Conservation (phyloP, 2,113 vertebrate species). For the Puffinus mauretanicus region DNA sequence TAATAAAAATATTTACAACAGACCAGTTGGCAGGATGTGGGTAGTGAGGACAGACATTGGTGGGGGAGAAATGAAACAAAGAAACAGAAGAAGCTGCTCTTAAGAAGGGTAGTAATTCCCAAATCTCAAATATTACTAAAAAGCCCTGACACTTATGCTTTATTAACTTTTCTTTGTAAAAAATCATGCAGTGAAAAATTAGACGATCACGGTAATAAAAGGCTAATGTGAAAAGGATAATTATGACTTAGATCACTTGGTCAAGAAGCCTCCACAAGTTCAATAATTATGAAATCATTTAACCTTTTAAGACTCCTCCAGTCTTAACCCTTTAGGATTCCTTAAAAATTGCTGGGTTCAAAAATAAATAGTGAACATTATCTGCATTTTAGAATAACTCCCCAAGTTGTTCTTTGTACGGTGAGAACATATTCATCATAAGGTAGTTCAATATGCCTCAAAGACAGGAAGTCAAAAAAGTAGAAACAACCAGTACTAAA, state of each 20-base stretch:
- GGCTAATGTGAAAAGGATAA: neutral
- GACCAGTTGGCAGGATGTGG: neutral
- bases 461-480: neutral
- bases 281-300: neutral
- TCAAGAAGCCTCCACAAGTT: neutral
- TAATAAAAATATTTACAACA: neutral
- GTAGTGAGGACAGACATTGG: neutral
- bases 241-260: neutral
- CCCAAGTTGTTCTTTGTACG: rapidly evolving
- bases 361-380: neutral
- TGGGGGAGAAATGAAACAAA: neutral
- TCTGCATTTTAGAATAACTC: neutral
- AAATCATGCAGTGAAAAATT: neutral
- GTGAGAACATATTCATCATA: neutral
- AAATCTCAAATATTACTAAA: neutral
- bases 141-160: neutral
- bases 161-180: neutral
- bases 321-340: neutral
- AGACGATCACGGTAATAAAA: neutral
- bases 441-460: neutral
- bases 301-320: neutral
- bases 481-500: neutral
- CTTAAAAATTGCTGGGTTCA: neutral
- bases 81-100: neutral
- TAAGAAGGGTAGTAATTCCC: neutral